Evolutionary conservation across 1,140 invertebrate genomes (phyloP), one percentile per base, ranked within the genome.

Genomic region (Pseudomyrmex dendroicus): DNA sequence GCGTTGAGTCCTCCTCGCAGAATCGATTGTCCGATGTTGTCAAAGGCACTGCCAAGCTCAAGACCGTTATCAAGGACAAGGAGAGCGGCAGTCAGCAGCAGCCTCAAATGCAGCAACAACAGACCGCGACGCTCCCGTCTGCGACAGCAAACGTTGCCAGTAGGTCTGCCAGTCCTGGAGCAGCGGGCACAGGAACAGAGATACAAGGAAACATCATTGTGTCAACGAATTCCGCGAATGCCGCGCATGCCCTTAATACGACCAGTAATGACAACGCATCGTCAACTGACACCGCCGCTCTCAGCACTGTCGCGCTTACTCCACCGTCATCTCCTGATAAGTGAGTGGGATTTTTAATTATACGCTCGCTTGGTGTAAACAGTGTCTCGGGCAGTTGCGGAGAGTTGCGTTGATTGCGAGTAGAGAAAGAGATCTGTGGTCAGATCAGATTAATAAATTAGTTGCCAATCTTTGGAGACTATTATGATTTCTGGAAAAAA

Each of bases 11-110:
- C 84, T 89, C 91, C 73, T 93, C 93, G 8, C 93, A 94, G 80
- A 96, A 95, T 91, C 95, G 97, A 90, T 93, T 98, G 86, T 96
- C 97, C 3, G 97, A 98, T 92, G 97, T 98, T 50, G 97, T 98
- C 22, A 97, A 97, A 91, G 97, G 97, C 80, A 96, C 96, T 50
- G 96, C 95, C 22, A 96, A 96, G 89, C 89, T 94, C 46, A 96
- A 95, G 92, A 91, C 91, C 89, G 91, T 91, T 89, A 90, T 93
- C 92, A 93, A 95, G 90, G 92, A 94, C 77, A 91, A 93, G 61
- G 91, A 91, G 73, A 73, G 87, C 59, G 80, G 83, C 15, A 86
- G 72, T 35, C 89, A 82, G 25, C 80, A 85, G 67, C 62, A 13
- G 5, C 56, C 25, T 20, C 44, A 12, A 15, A 44, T 13, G 20